These are phyloP conservation scores for Drosophila nigricruria DNA, from an alignment of 2,888 invertebrate species.

Conservation along the genomic window DNA sequence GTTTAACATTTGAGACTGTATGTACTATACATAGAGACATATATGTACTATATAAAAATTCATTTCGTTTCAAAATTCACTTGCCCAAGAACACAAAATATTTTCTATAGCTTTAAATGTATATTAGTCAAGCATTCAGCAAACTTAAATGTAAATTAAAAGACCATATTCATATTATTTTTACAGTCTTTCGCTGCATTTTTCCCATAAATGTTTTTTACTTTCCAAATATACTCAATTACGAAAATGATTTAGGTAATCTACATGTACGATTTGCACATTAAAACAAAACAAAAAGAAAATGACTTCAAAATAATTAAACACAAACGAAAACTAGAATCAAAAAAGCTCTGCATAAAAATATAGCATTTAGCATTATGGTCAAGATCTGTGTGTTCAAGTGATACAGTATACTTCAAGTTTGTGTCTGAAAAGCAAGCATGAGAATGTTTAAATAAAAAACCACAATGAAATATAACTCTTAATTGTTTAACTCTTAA, in stretches of 20 bases:
- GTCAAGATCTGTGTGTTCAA: constrained; percentile 53
- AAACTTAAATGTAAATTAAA: constrained; percentile 15
- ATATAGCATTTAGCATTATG: constrained; percentile 50
- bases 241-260: constrained; percentile 18
- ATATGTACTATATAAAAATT: constrained; percentile 20
- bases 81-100: constrained; percentile 28
- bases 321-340: constrained; percentile 35
- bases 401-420: constrained; percentile 48
- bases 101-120: constrained; percentile 80
- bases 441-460: constrained; percentile 61
- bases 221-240: constrained; percentile 31
- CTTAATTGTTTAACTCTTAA: constrained; percentile 10
- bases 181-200: constrained; percentile 19
- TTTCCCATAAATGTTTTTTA: constrained; percentile 27
- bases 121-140: constrained; percentile 64
- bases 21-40: constrained; percentile 43
- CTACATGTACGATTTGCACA: constrained; percentile 36
- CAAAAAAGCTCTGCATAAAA: constrained; percentile 40
- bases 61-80: constrained; percentile 37
- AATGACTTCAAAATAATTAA: not conserved
- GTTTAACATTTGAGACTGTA: constrained; percentile 68
- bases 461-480: constrained; percentile 32
- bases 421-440: constrained; percentile 40
- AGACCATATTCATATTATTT: not conserved
- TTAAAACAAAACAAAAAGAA: not conserved